These are phyloP conservation scores for Coboldia fuscipes DNA, from an alignment of 1,140 invertebrate genomes.

Conservation along the genomic window DNA sequence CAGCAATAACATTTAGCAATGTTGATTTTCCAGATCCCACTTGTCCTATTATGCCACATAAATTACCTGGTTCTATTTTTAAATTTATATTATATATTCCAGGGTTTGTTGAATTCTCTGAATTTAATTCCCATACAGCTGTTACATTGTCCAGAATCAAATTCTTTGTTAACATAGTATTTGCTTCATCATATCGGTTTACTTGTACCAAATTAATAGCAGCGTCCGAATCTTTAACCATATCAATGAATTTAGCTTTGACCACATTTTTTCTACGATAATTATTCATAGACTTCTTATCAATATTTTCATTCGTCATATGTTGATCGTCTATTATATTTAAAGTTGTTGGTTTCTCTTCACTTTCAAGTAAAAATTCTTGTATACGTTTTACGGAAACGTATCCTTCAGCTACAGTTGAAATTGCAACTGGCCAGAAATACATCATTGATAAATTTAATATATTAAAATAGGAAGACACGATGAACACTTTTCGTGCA, in stretches of 20 bases:
- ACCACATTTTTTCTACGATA: neutral
- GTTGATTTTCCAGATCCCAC: conserved; percentile 68
- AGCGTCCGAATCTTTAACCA: too few relatives aligned
- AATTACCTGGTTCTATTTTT: conserved; percentile 25
- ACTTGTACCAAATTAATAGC: too few relatives aligned
- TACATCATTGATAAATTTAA: conserved; percentile 32
- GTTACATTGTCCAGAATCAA: conserved; percentile 18
- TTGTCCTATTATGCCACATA: conserved; percentile 47
- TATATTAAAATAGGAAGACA: conserved; percentile 27
- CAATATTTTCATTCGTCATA: neutral
- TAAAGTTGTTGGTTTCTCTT: neutral
- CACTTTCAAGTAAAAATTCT: conserved; percentile 25
- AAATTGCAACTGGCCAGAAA: conserved; percentile 43
- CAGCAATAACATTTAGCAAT: conserved; percentile 42
- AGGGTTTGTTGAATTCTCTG: conserved; percentile 7
- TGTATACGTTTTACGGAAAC: conserved; percentile 46
- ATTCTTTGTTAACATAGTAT: conserved; percentile 25
- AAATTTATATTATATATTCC: conserved; percentile 26
- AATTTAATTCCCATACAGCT: conserved; percentile 21
- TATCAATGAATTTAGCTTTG: too few relatives aligned
- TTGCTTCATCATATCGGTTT: conserved; percentile 11
- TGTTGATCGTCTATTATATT: neutral
- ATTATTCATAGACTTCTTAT: conserved; percentile 8
- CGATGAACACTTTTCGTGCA: conserved; percentile 32
- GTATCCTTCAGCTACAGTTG: conserved; percentile 27